Conservation (phyloP, 1,140 invertebrate species). For the Belonocnema kinseyi region DNA sequence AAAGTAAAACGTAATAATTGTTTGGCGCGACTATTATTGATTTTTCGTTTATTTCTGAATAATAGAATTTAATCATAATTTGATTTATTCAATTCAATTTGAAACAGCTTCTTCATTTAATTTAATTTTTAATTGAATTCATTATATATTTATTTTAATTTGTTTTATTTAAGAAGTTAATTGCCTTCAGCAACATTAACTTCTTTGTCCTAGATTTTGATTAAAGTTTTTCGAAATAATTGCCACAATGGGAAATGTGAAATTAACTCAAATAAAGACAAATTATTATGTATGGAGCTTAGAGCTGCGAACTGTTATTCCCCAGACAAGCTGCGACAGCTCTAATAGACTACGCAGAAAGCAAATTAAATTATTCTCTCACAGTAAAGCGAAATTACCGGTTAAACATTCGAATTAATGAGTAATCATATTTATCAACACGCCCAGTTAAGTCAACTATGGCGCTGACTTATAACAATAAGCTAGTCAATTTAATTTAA, state of each 20-base stretch:
- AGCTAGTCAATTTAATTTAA: too few species aligned
- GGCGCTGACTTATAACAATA: constrained; percentile 1
- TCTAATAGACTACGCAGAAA: constrained; percentile 44
- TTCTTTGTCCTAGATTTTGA: background rate
- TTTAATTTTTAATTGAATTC: background rate
- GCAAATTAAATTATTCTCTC: constrained; percentile 50
- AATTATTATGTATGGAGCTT: background rate
- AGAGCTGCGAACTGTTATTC: background rate
- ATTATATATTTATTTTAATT: background rate
- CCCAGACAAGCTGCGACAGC: constrained; percentile 25
- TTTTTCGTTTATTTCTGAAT: too few species aligned
- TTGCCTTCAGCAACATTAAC: background rate
- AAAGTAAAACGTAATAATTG: too few species aligned
- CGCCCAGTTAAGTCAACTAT: constrained; percentile 8
- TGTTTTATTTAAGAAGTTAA: background rate
- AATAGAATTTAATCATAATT: too few species aligned
- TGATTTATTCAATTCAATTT: too few species aligned
- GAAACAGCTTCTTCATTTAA: too few species aligned
- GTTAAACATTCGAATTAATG: constrained; percentile 55
- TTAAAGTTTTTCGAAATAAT: constrained; percentile 4
- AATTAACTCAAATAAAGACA: constrained; percentile 24
- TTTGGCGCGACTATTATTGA: too few species aligned
- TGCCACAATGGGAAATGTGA: constrained; percentile 9
- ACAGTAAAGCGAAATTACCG: constrained; percentile 45
- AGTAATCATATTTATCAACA: constrained; percentile 52